Evolutionary conservation across 2,113 vertebrate species (phyloP), one percentile per base, ranked within the genome.

Genomic region (Tapirus terrestris): DNA sequence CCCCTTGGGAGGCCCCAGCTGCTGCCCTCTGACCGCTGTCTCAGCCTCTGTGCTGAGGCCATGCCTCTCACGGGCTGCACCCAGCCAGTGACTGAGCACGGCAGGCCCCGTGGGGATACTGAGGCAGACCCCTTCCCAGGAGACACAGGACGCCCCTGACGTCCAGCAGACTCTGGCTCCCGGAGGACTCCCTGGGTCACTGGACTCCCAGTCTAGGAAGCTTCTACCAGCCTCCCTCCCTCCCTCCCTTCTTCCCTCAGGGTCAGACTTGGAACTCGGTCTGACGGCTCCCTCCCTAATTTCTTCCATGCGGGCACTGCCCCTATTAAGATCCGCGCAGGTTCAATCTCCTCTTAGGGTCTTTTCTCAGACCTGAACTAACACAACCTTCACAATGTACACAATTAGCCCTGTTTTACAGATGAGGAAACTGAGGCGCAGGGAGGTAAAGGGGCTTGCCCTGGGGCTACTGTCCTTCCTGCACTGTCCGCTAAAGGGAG

Each of bases 341-440:
- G 13, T 53, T 82, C 2, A 23, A 20, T 72, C 68, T 45, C 16
- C 3, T 10, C 48, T 21, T 48, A 23, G n/a, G 7, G 3, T 63
- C 85, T 88, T 25, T 76, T 45, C 67, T 73, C 58, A 33, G n/a
- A 20, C 36, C 68, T 8, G 23, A 83, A 48, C 31, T 63, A 79
- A 43, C 11, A 8, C 6, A 33, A 2, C 51, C 43, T n/a, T 73
- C 27, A 12, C 0, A 0, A 0, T 2, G 18, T 21, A 29, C 11
- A 16, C 33, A 45, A 1, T 82, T 23, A 79, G 29, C 29, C 56
- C 61, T 14, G 3, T 36, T 76, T 85, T 63, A 65, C 76, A 77
- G 31, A 51, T 14, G 72, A 43, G 65, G 65, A 84, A 33, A n/a
- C 73, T 3, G 80, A 84, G 56, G 76, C 10, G 1, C n/a, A 5